phyloP scores from a whole-genome alignment of 2,888 invertebrate genomes.

The Rhogogaster chlorosoma region DNA sequence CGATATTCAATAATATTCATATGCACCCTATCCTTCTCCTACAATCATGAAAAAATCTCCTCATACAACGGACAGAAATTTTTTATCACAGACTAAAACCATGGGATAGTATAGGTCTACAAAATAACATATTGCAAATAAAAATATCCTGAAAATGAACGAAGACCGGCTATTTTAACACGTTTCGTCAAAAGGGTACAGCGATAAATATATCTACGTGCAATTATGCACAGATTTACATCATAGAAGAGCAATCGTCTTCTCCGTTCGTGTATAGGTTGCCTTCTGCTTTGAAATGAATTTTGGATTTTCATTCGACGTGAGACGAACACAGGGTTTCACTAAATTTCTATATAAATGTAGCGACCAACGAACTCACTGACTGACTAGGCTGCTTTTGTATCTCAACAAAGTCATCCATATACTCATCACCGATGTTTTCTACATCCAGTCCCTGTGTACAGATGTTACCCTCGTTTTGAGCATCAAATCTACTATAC shows the following conservation, averaged over 20 bases:
- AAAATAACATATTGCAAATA: background rate
- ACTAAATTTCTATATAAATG: slow-evolving; percentile 18
- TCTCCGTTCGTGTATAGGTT: background rate
- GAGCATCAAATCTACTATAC: slow-evolving; percentile 4
- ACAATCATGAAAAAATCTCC: background rate
- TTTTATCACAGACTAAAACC: background rate
- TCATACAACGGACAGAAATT: background rate
- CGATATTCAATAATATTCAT: slow-evolving; percentile 4
- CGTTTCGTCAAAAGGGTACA: background rate
- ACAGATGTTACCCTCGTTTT: slow-evolving; percentile 23
- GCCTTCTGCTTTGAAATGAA: slow-evolving; percentile 2
- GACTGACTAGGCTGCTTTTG: background rate
- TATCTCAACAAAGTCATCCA: background rate
- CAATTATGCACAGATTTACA: background rate
- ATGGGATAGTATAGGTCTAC: background rate
- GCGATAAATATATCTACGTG: background rate
- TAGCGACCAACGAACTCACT: background rate
- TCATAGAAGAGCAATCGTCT: background rate
- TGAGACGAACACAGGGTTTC: background rate
- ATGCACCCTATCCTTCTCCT: background rate
- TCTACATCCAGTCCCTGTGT: background rate
- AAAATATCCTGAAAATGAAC: background rate
- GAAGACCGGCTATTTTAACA: background rate
- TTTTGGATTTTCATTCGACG: slow-evolving; percentile 32
- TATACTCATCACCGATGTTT: background rate